Percentiles rank a stretch among this genome's conserved stretches.
Conservation (phyloP, 2,888 invertebrate genomes). For the Halictus ligatus region DNA sequence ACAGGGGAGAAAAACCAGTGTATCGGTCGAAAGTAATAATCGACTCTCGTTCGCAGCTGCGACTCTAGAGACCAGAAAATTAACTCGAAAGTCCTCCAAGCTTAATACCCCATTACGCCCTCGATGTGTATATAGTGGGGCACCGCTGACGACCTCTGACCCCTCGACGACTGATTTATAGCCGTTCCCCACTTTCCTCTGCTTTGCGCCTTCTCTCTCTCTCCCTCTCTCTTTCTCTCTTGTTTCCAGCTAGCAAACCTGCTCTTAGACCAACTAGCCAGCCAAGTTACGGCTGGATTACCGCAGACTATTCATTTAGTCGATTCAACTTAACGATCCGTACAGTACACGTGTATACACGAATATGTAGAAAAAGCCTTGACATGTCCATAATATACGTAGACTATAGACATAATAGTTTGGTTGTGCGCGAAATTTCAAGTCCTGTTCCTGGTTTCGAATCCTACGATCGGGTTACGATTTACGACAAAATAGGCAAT, state of each 20-base stretch:
- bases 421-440: no score
- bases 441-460: no score
- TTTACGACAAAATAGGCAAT: no score
- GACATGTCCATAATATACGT: not conserved
- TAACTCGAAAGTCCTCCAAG: conserved; percentile 60
- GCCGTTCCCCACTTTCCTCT: conserved; percentile 27
- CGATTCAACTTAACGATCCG: not conserved
- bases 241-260: conserved; percentile 19
- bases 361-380: not conserved
- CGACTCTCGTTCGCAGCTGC: conserved; percentile 61
- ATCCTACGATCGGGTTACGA: no score
- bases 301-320: not conserved
- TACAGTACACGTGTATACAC: not conserved
- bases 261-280: conserved; percentile 17
- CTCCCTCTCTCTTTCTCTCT: not conserved
- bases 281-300: not conserved
- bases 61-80: conserved; percentile 46
- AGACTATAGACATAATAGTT: not conserved
- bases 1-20: conserved; percentile 10
- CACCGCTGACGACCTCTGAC: conserved; percentile 72
- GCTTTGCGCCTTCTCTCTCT: conserved; percentile 29
- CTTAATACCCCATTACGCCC: conserved; percentile 69
- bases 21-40: conserved; percentile 64
- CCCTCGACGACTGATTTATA: conserved; percentile 75
- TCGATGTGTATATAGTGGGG: conserved; percentile 66